These are phyloP conservation scores for Gymnothorax reevesii DNA, from an alignment of 2,797 vertebrate genomes.

Conservation along the genomic window DNA sequence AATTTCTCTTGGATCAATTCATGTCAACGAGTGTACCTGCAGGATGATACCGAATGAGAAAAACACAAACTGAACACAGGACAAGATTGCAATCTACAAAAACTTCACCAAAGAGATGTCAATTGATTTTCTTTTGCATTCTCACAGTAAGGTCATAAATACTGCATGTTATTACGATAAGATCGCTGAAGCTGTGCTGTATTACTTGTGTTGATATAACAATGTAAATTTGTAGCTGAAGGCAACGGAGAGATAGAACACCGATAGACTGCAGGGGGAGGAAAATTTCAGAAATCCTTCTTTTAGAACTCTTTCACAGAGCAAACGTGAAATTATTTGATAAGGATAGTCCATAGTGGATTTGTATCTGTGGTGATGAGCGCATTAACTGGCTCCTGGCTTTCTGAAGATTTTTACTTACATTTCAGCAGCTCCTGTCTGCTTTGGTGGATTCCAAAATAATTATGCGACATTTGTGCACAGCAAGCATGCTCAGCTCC, in stretches of 20 bases:
- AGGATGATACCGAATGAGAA: background rate
- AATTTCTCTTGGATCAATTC: background rate
- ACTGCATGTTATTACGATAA: too few species aligned
- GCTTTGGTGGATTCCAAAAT: conserved; percentile 60
- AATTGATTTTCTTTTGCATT: background rate
- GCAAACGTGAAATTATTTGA: conserved; percentile 16
- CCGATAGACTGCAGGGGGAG: too few species aligned
- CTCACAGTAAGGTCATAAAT: too few species aligned
- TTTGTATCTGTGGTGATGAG: conserved; percentile 50
- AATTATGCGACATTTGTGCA: conserved; percentile 69
- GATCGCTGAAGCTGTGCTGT: too few species aligned
- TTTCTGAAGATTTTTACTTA: conserved; percentile 39
- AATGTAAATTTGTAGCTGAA: too few species aligned
- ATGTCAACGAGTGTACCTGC: background rate
- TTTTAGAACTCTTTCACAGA: background rate
- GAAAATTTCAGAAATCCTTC: background rate
- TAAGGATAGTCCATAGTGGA: conserved; percentile 44
- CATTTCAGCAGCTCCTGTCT: conserved; percentile 37
- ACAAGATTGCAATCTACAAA: background rate
- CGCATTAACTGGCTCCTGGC: conserved; percentile 41
- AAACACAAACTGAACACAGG: background rate
- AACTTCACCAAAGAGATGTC: background rate
- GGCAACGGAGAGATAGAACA: too few species aligned
- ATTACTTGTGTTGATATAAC: too few species aligned
- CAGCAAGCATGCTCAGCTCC: conserved; percentile 56